A percentile compares a stretch with the other conserved stretches of the same genome.
Conservation (phyloP, 2,888 invertebrate species). For the Epinotia bilunana region DNA sequence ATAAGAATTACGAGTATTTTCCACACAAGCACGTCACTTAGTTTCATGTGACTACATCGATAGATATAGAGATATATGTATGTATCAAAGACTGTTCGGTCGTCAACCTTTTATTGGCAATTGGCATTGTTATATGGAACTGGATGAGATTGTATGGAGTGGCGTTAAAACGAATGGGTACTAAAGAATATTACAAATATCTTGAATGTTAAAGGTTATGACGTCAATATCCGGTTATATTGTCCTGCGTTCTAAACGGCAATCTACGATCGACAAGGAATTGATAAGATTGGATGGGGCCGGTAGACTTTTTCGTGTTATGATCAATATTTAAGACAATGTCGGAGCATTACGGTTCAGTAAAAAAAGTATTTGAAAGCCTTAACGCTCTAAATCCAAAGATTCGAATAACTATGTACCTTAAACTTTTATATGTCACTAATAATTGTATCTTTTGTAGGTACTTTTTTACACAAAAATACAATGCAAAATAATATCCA, state of each 20-base stretch:
- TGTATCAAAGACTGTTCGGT: conserved; percentile 3
- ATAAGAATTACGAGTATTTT: too few relatives aligned
- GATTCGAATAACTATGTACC: too few relatives aligned
- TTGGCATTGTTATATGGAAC: conserved; percentile 33
- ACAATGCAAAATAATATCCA: too few relatives aligned
- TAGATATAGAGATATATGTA: background rate
- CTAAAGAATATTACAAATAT: conserved; percentile 43
- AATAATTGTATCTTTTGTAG: too few relatives aligned
- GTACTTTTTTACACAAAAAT: too few relatives aligned
- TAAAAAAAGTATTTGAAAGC: too few relatives aligned
- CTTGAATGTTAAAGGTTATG: conserved; percentile 34
- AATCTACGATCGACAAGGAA: background rate
- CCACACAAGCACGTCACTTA: background rate
- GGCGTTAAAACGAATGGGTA: conserved; percentile 38
- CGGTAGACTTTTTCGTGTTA: background rate
- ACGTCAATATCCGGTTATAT: conserved; percentile 8
- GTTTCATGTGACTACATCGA: background rate
- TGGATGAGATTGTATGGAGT: conserved; percentile 39
- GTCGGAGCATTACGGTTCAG: too few relatives aligned
- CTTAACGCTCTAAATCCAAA: too few relatives aligned
- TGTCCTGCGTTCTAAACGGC: background rate
- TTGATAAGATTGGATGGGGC: background rate
- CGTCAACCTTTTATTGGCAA: conserved; percentile 33
- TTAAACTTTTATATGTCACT: too few relatives aligned
- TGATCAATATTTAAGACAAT: too few relatives aligned